These are phyloP conservation scores for Prionace glauca DNA, from an alignment of 2,797 vertebrate species.

Conservation along the genomic window DNA sequence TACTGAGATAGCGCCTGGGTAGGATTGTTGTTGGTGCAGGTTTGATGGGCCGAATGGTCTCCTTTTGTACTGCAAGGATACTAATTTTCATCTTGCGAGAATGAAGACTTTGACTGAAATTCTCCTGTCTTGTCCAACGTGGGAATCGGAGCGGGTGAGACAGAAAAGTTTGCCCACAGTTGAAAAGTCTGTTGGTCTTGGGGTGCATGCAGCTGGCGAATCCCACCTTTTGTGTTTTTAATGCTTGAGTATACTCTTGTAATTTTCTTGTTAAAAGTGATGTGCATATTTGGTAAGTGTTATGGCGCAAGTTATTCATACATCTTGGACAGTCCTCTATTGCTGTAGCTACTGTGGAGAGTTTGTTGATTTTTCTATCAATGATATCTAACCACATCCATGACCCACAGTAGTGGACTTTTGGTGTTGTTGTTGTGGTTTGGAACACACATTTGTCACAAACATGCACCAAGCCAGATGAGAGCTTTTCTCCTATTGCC, in stretches of 20 bases:
- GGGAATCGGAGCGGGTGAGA: too few relatives aligned
- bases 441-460: background rate
- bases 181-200: too few relatives aligned
- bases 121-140: too few relatives aligned
- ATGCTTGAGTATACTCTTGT: background rate
- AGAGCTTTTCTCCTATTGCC: background rate
- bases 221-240: background rate
- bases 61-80: too few relatives aligned
- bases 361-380: constrained; percentile 18
- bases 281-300: background rate
- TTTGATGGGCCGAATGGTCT: too few relatives aligned
- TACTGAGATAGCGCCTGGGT: too few relatives aligned
- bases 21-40: too few relatives aligned
- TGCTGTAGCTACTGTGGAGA: constrained; percentile 6
- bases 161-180: too few relatives aligned
- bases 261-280: background rate
- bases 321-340: background rate
- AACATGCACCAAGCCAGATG: background rate
- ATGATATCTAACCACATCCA: constrained; percentile 21
- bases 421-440: background rate
- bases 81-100: too few relatives aligned
- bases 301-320: background rate
- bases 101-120: background rate
- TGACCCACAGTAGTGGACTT: background rate
- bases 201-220: too few relatives aligned